phyloP scores from a whole-genome alignment of 2,888 invertebrate genomes.

The Drosophila ustulata region DNA sequence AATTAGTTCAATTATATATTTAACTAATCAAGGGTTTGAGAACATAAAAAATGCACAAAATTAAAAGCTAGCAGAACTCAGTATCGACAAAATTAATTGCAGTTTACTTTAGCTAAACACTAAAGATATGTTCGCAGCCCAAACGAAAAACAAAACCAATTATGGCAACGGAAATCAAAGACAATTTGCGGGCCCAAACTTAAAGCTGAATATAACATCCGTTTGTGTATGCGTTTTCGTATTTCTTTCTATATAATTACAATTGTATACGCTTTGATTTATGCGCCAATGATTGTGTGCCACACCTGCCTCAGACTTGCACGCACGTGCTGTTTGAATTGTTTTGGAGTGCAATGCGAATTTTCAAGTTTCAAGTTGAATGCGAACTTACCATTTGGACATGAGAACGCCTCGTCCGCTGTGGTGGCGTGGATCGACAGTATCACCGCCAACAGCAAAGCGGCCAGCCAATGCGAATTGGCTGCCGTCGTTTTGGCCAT shows the following conservation, averaged over 20 bases:
- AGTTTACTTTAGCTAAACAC: constrained; percentile 20
- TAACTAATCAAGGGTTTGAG: constrained; percentile 4
- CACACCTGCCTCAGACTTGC: constrained; percentile 59
- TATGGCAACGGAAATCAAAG: constrained; percentile 61
- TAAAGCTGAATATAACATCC: constrained; percentile 42
- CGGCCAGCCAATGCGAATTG: constrained; percentile 85
- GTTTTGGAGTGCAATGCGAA: constrained; percentile 29
- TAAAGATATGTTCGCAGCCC: constrained; percentile 5
- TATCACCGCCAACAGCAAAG: constrained; percentile 75
- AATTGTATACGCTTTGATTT: constrained; percentile 63
- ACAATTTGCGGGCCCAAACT: constrained; percentile 45
- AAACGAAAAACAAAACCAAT: constrained; percentile 35
- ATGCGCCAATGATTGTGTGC: constrained; percentile 54
- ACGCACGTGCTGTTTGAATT: constrained; percentile 62
- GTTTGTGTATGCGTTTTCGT: constrained; percentile 33
- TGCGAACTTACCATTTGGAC: constrained; percentile 84
- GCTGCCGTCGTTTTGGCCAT: constrained; percentile 85
- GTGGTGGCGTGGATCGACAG: constrained; percentile 56
- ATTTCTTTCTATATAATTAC: constrained; percentile 52
- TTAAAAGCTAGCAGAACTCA: constrained; percentile 30
- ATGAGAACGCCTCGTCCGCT: constrained; percentile 84
- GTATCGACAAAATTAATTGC: constrained; percentile 49
- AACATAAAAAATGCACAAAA: constrained; percentile 16
- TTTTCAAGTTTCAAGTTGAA: constrained; percentile 60
- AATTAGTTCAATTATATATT: constrained; percentile 18